Base-by-base conservation (phyloP, 23 tunicate genomes). In the Aplidium turbinatum region DNA sequence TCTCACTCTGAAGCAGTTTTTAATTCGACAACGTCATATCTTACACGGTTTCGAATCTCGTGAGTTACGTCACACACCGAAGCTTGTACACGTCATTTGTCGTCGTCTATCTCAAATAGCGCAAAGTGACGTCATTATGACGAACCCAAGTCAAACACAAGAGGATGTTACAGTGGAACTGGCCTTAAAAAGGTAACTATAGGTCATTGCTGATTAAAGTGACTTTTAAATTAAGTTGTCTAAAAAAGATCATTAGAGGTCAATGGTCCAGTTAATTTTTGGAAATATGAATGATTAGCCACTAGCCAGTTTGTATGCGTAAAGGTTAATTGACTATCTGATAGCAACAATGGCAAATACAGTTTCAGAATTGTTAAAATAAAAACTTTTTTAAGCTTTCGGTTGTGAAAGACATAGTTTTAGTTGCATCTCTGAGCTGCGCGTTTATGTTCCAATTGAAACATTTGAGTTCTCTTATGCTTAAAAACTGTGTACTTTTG, bases 1-100 rank as follows among this genome's bases (percentile, higher is more conserved):
- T 1, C 42, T 91, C 3, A 84, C 90, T 31, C 51, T 91, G 46
- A 58, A 72, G 68, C 97, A 91, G 78, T 91, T 91, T 58, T 40
- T 91, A 32, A 76, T 16, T 57, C 82, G 97, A 0, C 97, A 91
- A 67, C 81, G 78, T 33, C 86, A 78, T 29, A 57, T 91, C 25
- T 48, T 91, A 50, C 97, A 91, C 57, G 97, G 97, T 2, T 78
- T 74, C 31, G 97, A 91, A 72, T 91, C 83, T 6, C 76, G 91
- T 3, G 79, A 79, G 64, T 47, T 91, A 29, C 79, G 84, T 5
- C 72, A 80, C 75, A 56, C 67, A 2, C 97, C 97, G n/a, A 91
- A 91, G 76, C 64, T 91, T 1, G 79, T 91, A 0, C 81, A 77
- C 69, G 78, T 69, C 1, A 75, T 91, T 27, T 80, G 86, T 54